Percentiles rank a stretch among this genome's conserved stretches.
Evolutionary conservation across 2,797 vertebrate species (phyloP).

Genomic region (Amazonetta brasiliensis): DNA sequence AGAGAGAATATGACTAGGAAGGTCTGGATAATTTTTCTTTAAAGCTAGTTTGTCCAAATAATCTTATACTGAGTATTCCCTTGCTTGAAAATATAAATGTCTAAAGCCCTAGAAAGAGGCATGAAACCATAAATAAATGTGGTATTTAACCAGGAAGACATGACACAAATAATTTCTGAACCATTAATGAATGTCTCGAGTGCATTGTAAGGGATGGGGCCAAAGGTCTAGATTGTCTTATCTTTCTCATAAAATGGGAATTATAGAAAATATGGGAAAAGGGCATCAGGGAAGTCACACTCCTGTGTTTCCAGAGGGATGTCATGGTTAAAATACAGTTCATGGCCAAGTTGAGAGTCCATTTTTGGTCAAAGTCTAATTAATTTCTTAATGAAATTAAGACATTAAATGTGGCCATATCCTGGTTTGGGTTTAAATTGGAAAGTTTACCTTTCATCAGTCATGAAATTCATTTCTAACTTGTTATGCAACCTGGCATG

Average conservation of each 20-base stretch:
- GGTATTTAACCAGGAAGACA: constrained; percentile 21
- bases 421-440: background rate
- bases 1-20: background rate
- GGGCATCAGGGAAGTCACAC: background rate
- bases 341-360: background rate
- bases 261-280: background rate
- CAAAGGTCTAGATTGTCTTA: background rate
- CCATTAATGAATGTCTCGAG: background rate
- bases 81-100: background rate
- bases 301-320: background rate
- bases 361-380: background rate
- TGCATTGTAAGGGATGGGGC: background rate
- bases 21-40: background rate
- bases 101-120: background rate
- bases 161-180: constrained; percentile 26
- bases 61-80: background rate
- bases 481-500: background rate
- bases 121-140: background rate
- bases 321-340: background rate
- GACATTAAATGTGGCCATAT: background rate
- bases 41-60: background rate
- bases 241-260: background rate
- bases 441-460: background rate
- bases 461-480: background rate
- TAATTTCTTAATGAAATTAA: background rate